These are phyloP conservation scores for Aradus depressus DNA, from an alignment of 2,888 invertebrate genomes.

Conservation along the genomic window DNA sequence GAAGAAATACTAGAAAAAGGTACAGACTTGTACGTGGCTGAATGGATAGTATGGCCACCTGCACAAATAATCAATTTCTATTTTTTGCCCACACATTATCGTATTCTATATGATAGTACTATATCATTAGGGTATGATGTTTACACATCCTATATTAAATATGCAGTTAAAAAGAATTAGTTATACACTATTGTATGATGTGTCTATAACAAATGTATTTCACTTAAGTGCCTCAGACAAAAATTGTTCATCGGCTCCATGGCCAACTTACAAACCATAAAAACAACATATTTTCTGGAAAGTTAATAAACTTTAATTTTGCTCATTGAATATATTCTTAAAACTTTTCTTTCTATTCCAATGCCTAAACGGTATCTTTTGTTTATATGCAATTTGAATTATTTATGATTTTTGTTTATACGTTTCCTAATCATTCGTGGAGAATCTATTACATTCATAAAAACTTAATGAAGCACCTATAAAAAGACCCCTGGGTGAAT, in stretches of 20 bases:
- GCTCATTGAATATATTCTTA: too few species aligned
- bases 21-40: slow-evolving; percentile 65
- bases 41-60: slow-evolving; percentile 88
- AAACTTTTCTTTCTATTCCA: too few species aligned
- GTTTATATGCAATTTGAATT: too few species aligned
- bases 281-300: too few species aligned
- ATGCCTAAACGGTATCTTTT: too few species aligned
- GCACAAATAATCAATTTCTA: slow-evolving; percentile 90
- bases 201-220: neutral
- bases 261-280: too few species aligned
- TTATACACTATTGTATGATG: neutral
- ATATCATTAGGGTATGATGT: slow-evolving; percentile 78
- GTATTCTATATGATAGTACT: slow-evolving; percentile 77
- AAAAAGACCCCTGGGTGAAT: too few species aligned
- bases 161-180: slow-evolving; percentile 17
- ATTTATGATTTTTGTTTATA: too few species aligned
- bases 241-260: neutral
- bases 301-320: too few species aligned
- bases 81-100: slow-evolving; percentile 64
- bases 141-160: slow-evolving; percentile 52
- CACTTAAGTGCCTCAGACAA: slow-evolving; percentile 5
- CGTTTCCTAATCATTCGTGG: too few species aligned
- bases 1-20: slow-evolving; percentile 62
- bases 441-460: too few species aligned
- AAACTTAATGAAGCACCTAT: too few species aligned